A percentile compares a stretch with the other conserved stretches of the same genome.
Conservation (phyloP, 2,888 invertebrate genomes). For the Sinodicranocentrus sp. region DNA sequence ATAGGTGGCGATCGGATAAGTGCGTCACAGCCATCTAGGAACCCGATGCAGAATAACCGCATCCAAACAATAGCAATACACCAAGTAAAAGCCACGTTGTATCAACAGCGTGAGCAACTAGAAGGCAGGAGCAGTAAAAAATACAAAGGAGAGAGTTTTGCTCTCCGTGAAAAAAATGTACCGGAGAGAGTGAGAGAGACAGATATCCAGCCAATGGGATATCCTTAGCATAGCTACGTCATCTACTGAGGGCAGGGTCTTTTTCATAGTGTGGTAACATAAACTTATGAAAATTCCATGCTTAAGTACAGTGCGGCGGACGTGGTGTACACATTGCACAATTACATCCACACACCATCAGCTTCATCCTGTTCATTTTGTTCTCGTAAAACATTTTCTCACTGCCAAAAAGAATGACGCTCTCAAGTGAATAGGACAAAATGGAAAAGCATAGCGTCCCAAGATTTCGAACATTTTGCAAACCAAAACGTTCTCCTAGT, state of each 20-base stretch:
- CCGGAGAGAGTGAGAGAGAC: not conserved
- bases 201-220: not conserved
- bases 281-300: too few species aligned
- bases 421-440: too few species aligned
- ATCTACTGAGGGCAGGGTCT: slow-evolving; percentile 31
- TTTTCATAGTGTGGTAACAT: too few species aligned
- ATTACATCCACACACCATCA: too few species aligned
- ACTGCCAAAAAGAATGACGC: too few species aligned
- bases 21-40: not conserved
- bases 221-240: slow-evolving; percentile 12
- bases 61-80: not conserved
- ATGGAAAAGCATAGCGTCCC: too few species aligned
- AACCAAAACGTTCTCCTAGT: too few species aligned
- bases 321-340: too few species aligned
- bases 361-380: too few species aligned
- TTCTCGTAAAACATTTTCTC: too few species aligned
- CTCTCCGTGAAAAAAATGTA: not conserved
- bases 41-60: not conserved
- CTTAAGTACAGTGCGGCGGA: too few species aligned
- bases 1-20: not conserved
- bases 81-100: not conserved
- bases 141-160: not conserved
- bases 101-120: not conserved
- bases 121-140: not conserved
- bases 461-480: too few species aligned